Evolutionary conservation across 2,888 invertebrate species (phyloP).

Genomic region (Mesorhabditis belari): DNA sequence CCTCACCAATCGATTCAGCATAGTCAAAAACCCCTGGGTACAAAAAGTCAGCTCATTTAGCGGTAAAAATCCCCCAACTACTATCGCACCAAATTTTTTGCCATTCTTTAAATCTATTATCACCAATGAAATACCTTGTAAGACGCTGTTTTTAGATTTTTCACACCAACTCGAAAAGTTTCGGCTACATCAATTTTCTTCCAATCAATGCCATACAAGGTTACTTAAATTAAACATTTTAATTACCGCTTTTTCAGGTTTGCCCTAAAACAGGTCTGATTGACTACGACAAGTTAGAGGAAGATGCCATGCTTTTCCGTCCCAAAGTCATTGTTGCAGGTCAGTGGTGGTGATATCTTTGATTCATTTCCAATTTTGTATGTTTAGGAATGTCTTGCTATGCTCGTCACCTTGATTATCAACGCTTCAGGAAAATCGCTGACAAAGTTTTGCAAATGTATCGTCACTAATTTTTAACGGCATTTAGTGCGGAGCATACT

Average conservation of each 20-base stretch:
- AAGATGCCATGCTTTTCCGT: constrained; percentile 76
- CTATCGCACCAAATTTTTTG: not conserved
- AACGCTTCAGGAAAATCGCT: constrained; percentile 71
- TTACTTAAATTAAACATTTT: not conserved
- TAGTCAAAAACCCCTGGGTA: too few relatives aligned
- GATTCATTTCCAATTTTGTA: not conserved
- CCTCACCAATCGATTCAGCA: too few relatives aligned
- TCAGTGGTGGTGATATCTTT: constrained; percentile 7
- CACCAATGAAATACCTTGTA: not conserved
- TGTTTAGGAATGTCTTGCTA: constrained; percentile 74
- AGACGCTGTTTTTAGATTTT: constrained; percentile 63
- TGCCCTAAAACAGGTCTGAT: constrained; percentile 76
- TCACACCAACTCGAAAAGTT: constrained; percentile 79
- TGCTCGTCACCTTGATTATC: constrained; percentile 83
- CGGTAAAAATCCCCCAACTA: too few relatives aligned
- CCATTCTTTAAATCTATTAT: not conserved
- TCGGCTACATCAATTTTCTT: constrained; percentile 96
- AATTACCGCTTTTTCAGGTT: constrained; percentile 21
- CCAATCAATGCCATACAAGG: constrained; percentile 93
- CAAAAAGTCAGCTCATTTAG: too few relatives aligned
- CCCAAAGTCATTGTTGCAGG: constrained; percentile 87
- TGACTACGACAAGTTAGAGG: constrained; percentile 80
- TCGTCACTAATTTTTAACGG: not conserved
- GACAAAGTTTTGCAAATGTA: constrained; percentile 60
- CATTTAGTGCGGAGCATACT: constrained; percentile 68